Evolutionary conservation across 2,888 invertebrate species (phyloP), one percentile per base, ranked within the genome.

Genomic region (Spodoptera littoralis): DNA sequence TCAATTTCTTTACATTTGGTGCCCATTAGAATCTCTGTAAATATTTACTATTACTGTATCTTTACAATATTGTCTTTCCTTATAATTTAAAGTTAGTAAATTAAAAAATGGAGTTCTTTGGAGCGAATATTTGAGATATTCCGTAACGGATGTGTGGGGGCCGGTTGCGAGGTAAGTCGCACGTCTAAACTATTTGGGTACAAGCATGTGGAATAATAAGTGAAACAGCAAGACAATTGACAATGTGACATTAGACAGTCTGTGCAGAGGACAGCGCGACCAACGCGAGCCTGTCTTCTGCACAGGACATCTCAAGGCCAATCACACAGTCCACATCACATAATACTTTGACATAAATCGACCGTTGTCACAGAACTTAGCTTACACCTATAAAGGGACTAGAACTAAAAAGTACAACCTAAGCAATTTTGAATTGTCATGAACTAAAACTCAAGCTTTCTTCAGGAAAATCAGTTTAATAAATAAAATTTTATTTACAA

Each of bases 341-440:
- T 77, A 82, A 82, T 80, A 84, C 81, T 79, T 79, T 78, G 52
- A 77, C 62, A 82, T 55, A 80, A 79, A 75, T 77, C 79, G 70
- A 82, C 79, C 77, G 51, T 64, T 66, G 81, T 83, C 82, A 86
- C 81, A 80, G 71, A 76, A 76, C 69, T 77, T 79, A 72, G 70
- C 85, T 88, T 90, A 90, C 70, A 86, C 67, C 88, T 92, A 92
- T 82, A 83, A 91, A 91, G 87, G 90, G 93, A 93, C 93, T 93
- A 93, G 93, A 92, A 88, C 92, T 93, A 93, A 92, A 84, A 84
- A 85, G 84, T 89, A 90, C 88, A 91, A 90, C 85, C 85, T 86
- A 88, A 86, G 78, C 83, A 87, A 89, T 89, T 88, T 88, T 81
- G 85, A 87, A 85, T 88, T 91, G 92, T 91, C 90, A 91, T 90